These are phyloP conservation scores for Dynastes hyllus DNA, from an alignment of 2,888 invertebrate genomes.

Conservation along the genomic window DNA sequence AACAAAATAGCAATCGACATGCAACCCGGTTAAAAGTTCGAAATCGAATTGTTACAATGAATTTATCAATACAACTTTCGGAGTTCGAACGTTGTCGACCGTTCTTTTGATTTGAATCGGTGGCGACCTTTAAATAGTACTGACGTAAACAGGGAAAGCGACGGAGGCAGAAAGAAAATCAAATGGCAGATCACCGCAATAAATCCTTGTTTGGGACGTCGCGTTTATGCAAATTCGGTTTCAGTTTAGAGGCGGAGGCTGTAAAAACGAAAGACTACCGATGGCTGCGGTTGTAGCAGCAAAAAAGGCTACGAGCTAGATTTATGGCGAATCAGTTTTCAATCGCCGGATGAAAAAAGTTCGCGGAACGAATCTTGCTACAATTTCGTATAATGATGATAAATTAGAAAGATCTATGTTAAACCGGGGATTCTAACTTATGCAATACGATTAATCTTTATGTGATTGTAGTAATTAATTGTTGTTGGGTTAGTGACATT, in stretches of 20 bases:
- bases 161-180: constrained; percentile 33
- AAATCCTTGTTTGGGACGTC: constrained; percentile 47
- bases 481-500: not conserved
- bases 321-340: constrained; percentile 44
- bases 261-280: constrained; percentile 43
- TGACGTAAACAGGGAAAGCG: constrained; percentile 42
- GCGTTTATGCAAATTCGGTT: constrained; percentile 44
- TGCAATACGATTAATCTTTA: not conserved
- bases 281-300: constrained; percentile 1
- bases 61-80: constrained; percentile 9
- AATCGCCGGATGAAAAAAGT: constrained; percentile 34
- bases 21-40: not conserved
- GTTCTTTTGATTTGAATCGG: constrained; percentile 16
- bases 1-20: constrained; percentile 9
- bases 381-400: constrained; percentile 29
- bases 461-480: not conserved
- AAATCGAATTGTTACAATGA: not conserved
- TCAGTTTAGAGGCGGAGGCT: constrained; percentile 32
- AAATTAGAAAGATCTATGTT: constrained; percentile 23
- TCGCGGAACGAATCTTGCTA: constrained; percentile 21
- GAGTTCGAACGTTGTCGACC: constrained; percentile 18
- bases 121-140: constrained; percentile 25
- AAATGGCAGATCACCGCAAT: constrained; percentile 39
- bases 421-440: not conserved
- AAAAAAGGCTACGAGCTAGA: constrained; percentile 37